A percentile compares a stretch with the other conserved stretches of the same genome.
Evolutionary conservation across 2,797 vertebrate species (phyloP).

Genomic region (Anabacerthia variegaticeps): DNA sequence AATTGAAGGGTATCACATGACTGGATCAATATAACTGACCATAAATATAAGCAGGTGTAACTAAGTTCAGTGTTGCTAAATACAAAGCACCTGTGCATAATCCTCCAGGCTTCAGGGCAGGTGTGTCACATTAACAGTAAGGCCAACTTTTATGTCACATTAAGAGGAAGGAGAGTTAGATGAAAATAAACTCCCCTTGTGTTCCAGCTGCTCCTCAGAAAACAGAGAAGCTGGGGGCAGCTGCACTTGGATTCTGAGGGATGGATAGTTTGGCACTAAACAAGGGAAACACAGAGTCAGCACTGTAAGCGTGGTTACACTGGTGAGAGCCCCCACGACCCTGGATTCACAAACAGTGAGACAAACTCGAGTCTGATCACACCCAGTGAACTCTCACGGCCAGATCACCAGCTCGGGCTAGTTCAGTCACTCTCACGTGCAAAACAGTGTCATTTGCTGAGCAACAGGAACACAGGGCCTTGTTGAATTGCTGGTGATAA

Average conservation of each 20-base stretch:
- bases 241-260: background rate
- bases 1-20: rapidly evolving
- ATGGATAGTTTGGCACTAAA: background rate
- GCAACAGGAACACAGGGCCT: background rate
- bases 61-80: background rate
- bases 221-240: no score
- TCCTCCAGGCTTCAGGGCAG: background rate
- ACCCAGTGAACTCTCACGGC: background rate
- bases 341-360: background rate
- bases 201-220: background rate
- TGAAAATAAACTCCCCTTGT: background rate
- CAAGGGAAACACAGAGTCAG: background rate
- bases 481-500: background rate
- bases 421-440: background rate
- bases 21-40: rapidly evolving
- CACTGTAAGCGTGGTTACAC: background rate
- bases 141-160: background rate
- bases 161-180: background rate
- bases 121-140: background rate
- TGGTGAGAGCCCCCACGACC: background rate
- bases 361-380: background rate
- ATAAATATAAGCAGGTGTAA: background rate
- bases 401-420: background rate
- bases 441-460: background rate
- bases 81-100: rapidly evolving